Evolutionary conservation across 1,140 invertebrate genomes (phyloP).

Genomic region (Lepidurus arcticus): DNA sequence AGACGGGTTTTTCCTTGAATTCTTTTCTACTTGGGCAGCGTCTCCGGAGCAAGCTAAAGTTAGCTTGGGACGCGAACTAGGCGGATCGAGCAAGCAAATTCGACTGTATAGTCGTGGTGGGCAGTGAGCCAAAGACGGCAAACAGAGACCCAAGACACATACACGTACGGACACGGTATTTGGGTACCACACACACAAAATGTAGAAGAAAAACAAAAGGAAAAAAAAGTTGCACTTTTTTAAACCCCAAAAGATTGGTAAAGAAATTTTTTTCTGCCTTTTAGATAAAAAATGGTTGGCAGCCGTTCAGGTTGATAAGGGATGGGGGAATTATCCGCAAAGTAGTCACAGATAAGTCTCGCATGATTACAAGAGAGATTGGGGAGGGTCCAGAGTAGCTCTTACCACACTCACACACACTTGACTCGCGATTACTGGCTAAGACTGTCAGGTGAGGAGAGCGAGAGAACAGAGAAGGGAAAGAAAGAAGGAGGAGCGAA

Average conservation of each 20-base stretch:
- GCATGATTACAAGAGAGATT: slow-evolving; percentile 15
- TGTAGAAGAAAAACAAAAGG: not conserved
- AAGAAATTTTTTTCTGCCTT: not conserved
- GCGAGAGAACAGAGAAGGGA: not conserved
- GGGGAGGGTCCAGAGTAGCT: slow-evolving; percentile 6
- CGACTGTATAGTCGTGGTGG: slow-evolving; percentile 23
- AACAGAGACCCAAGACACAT: slow-evolving; percentile 26
- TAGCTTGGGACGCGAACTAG: slow-evolving; percentile 25
- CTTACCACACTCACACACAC: slow-evolving; percentile 8
- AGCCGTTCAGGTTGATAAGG: not conserved
- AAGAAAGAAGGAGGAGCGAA: not conserved
- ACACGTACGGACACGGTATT: slow-evolving; percentile 1
- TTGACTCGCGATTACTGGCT: slow-evolving; percentile 1
- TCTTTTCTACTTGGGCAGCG: slow-evolving; percentile 3
- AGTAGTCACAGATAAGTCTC: slow-evolving; percentile 3
- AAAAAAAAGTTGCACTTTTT: not conserved
- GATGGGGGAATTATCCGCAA: slow-evolving; percentile 2
- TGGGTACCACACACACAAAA: slow-evolving; percentile 4
- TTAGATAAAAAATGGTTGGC: no score
- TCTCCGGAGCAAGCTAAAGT: slow-evolving; percentile 25
- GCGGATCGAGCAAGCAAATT: slow-evolving; percentile 25
- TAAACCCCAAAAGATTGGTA: not conserved
- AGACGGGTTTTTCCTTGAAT: slow-evolving; percentile 21
- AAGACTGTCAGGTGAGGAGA: slow-evolving; percentile 14
- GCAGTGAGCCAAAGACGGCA: not conserved